Conservation (phyloP, 2,888 invertebrate species). For the Agriotes lineatus region DNA sequence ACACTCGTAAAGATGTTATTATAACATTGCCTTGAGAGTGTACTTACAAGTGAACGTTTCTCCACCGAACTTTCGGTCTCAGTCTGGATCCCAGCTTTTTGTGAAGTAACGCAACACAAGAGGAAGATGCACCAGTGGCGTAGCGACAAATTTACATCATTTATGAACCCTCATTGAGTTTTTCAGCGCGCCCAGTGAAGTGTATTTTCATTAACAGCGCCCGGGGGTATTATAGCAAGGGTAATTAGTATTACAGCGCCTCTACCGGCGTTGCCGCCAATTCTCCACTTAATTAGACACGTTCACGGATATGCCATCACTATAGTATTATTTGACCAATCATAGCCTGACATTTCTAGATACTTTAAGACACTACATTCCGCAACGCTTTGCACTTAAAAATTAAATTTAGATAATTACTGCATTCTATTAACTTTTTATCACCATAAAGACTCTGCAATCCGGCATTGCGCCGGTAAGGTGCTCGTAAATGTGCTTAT, state of each 20-base stretch:
- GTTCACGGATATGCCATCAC: slow-evolving; percentile 44
- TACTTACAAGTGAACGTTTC: slow-evolving; percentile 48
- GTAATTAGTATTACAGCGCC: slow-evolving; percentile 61
- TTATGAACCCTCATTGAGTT: slow-evolving; percentile 54
- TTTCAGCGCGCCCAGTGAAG: slow-evolving; percentile 54
- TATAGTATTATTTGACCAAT: slow-evolving; percentile 23
- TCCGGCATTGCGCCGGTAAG: too few relatives aligned
- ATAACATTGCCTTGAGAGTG: slow-evolving; percentile 22
- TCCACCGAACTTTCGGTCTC: slow-evolving; percentile 45
- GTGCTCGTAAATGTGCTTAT: too few relatives aligned
- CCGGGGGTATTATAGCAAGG: slow-evolving; percentile 59
- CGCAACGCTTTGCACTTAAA: too few relatives aligned
- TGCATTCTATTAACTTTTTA: too few relatives aligned
- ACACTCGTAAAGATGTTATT: slow-evolving; percentile 33
- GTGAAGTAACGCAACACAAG: slow-evolving; percentile 26
- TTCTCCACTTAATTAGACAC: slow-evolving; percentile 60
- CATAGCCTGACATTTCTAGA: too few relatives aligned
- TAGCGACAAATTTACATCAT: slow-evolving; percentile 44
- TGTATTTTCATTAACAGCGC: slow-evolving; percentile 62
- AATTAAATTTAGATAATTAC: too few relatives aligned
- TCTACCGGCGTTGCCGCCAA: slow-evolving; percentile 56
- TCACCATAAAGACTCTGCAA: too few relatives aligned
- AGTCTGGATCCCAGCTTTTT: slow-evolving; percentile 10
- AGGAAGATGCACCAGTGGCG: slow-evolving; percentile 35
- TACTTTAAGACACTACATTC: too few relatives aligned